phyloP scores from a whole-genome alignment of 2,888 invertebrate genomes.

The Spisula subtruncata region DNA sequence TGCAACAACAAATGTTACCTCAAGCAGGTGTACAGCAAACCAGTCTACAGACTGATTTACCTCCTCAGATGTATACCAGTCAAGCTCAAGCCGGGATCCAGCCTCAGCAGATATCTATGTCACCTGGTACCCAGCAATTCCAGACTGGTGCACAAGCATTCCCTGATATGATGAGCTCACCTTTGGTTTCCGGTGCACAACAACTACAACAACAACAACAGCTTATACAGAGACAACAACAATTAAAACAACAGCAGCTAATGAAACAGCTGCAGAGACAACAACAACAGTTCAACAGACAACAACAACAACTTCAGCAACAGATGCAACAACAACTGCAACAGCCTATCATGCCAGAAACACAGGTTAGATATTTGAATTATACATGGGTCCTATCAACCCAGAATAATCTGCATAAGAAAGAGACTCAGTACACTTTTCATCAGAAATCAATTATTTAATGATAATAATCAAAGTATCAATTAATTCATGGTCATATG shows the following conservation, averaged over 20 bases:
- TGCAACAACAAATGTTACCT: not conserved
- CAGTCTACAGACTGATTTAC: constrained; percentile 13
- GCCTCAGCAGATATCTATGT: constrained; percentile 7
- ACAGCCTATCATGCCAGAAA: constrained; percentile 70
- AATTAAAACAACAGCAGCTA: constrained; percentile 69
- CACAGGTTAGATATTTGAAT: constrained; percentile 61
- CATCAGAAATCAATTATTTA: no score
- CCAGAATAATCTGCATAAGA: no score
- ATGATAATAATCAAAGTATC: no score
- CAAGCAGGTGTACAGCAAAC: constrained; percentile 16
- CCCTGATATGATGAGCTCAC: constrained; percentile 59
- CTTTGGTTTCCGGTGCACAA: constrained; percentile 37
- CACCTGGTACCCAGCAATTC: constrained; percentile 51
- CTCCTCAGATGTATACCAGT: not conserved
- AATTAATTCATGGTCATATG: no score
- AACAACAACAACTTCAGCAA: constrained; percentile 71
- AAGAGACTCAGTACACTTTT: no score
- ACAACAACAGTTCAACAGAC: constrained; percentile 66
- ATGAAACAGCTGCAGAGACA: constrained; percentile 64
- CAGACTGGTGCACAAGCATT: constrained; percentile 48
- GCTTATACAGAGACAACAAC: constrained; percentile 68
- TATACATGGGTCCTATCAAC: no score
- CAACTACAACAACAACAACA: constrained; percentile 60
- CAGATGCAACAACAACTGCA: constrained; percentile 74
- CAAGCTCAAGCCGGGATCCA: constrained; percentile 29